Percentiles rank a stretch among this genome's conserved stretches.
phyloP scores from a whole-genome alignment of 1,140 invertebrate species.

The Leptinotarsa lineolata region DNA sequence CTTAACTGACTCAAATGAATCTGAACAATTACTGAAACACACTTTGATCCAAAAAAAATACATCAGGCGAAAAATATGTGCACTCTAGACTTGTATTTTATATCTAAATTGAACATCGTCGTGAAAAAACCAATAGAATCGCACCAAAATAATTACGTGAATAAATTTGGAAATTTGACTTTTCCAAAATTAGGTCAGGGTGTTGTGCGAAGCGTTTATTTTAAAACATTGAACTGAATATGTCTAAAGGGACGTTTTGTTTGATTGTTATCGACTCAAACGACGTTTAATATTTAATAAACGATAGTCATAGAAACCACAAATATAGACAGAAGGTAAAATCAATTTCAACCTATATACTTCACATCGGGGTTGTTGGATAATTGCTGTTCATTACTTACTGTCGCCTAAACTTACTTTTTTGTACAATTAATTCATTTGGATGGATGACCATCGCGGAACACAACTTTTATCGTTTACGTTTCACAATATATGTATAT shows the following conservation, averaged over 20 bases:
- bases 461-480: too few relatives aligned
- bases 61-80: background rate
- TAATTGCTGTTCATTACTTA: background rate
- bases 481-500: too few relatives aligned
- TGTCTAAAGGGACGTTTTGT: conserved; percentile 16
- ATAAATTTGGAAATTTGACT: background rate
- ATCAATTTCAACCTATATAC: conserved; percentile 46
- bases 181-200: background rate
- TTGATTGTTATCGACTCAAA: conserved; percentile 29
- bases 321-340: conserved; percentile 40
- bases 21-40: background rate
- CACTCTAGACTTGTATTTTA: too few relatives aligned
- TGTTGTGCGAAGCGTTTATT: conserved; percentile 11
- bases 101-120: background rate
- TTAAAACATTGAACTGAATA: conserved; percentile 7
- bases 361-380: background rate
- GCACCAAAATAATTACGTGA: background rate
- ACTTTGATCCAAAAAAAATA: background rate
- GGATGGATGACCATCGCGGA: too few relatives aligned
- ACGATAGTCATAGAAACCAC: conserved; percentile 45
- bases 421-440: background rate
- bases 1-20: background rate
- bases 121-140: background rate
- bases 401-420: background rate
- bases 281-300: conserved; percentile 43